Conservation (phyloP, 2,888 invertebrate species). For the Thalpophila matura region DNA sequence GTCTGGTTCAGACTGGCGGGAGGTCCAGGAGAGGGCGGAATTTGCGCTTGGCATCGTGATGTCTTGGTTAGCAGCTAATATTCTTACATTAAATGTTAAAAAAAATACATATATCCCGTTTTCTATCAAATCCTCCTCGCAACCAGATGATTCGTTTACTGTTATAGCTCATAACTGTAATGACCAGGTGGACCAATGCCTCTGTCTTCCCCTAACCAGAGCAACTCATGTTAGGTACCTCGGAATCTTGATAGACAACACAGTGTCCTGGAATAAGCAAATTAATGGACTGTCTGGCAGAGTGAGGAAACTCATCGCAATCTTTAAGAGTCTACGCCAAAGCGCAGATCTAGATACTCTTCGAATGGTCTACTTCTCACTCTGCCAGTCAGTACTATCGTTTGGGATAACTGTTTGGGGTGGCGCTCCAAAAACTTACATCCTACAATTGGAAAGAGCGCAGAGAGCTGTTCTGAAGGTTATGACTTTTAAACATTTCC, state of each 20-base stretch:
- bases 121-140: background rate
- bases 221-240: background rate
- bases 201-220: background rate
- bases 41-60: background rate
- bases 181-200: background rate
- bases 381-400: conserved; percentile 7
- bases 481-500: conserved; percentile 4
- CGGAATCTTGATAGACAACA: background rate
- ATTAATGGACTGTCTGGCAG: background rate
- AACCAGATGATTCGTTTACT: background rate
- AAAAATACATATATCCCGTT: background rate
- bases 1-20: background rate
- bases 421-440: background rate
- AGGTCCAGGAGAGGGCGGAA: background rate
- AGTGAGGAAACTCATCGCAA: conserved; percentile 4
- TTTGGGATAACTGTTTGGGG: conserved; percentile 7
- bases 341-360: background rate
- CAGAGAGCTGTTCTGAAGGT: conserved; percentile 13
- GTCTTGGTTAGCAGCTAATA: background rate
- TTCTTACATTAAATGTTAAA: too few species aligned
- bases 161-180: conserved; percentile 1
- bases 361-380: conserved; percentile 3
- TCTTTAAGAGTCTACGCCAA: background rate
- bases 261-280: background rate
- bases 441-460: background rate